Evolutionary conservation across 2,113 vertebrate genomes (phyloP).

Genomic region (Accipiter virgatus): DNA sequence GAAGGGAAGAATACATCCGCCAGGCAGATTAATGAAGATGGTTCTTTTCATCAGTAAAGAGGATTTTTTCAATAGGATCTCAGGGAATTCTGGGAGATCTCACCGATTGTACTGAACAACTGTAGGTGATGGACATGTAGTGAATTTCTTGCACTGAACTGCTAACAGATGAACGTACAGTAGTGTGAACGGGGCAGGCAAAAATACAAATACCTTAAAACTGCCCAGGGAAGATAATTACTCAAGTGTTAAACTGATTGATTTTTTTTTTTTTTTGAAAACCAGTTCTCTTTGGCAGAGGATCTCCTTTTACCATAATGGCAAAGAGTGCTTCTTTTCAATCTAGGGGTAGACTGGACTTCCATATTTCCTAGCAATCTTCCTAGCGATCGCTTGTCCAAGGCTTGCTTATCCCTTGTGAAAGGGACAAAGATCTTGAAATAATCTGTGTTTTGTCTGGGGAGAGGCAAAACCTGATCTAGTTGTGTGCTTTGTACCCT

Average conservation of each 20-base stretch:
- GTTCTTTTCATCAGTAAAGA: constrained; percentile 18
- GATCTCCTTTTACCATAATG: background rate
- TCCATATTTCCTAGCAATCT: background rate
- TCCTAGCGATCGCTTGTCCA: background rate
- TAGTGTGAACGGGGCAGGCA: background rate
- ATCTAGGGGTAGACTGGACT: background rate
- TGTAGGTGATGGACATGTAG: background rate
- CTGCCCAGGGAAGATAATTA: background rate
- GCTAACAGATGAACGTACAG: background rate
- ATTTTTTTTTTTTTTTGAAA: background rate
- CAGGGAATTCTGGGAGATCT: background rate
- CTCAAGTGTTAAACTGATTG: background rate
- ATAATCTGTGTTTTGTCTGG: constrained; percentile 33
- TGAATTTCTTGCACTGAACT: background rate
- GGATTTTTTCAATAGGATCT: background rate
- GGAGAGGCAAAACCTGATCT: background rate
- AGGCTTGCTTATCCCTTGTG: background rate
- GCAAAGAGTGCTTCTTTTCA: background rate
- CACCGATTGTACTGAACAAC: background rate
- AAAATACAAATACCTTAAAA: background rate
- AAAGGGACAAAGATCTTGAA: constrained; percentile 2
- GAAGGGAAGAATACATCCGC: background rate
- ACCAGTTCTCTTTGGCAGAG: background rate
- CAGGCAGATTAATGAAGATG: background rate
- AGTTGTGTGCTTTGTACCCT: background rate